Base-by-base conservation (phyloP, 2,113 vertebrate species). In the Dendropsophus ebraccatus region DNA sequence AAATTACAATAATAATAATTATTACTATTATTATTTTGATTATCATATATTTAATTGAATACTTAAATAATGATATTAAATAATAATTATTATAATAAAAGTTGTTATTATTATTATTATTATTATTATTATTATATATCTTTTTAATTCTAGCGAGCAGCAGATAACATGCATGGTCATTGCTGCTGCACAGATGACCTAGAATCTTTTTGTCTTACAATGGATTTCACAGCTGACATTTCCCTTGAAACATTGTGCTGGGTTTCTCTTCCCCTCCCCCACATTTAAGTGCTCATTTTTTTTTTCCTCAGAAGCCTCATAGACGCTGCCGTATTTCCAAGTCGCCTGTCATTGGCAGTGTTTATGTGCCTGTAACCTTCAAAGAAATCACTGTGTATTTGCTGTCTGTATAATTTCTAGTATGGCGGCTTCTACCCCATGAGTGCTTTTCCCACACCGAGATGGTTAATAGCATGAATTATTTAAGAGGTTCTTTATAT, bases 331-430 rank as follows among this genome's bases (percentile, higher is more conserved):
- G 9, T 74, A 83, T 47, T 58, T 84, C 52, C 8, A 28, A 58
- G 82, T 37, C n/a, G 52, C 74, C 52, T 74, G 82, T 60, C 69
- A 45, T 56, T 17, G 45, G 6, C 69, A 56, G 28, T 28, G 19
- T 73, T 37, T 83, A 83, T 73, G 37, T 70, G 80, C n/a, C 45
- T 30, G 62, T 82, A 82, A 70, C 65, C 81, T 83, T 72, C 47
- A 72, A 11, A 69, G 45, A 49, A 67, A 50, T 82, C 32, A 28
- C 47, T 7, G 2, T 25, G 74, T 28, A 6, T 70, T 70, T 21
- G 21, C 16, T 56, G 65, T 69, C 65, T 9, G 65, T n/a, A 21
- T 69, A 35, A 35, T 35, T 69, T 35, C 65, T 69, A 10, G 65
- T 69, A 10, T 35, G 16, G 65, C 30, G 16, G 30, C 65, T 35